A percentile compares a stretch with the other conserved stretches of the same genome.
phyloP scores from a whole-genome alignment of 2,113 vertebrate species.

The Oncorhynchus mykiss region DNA sequence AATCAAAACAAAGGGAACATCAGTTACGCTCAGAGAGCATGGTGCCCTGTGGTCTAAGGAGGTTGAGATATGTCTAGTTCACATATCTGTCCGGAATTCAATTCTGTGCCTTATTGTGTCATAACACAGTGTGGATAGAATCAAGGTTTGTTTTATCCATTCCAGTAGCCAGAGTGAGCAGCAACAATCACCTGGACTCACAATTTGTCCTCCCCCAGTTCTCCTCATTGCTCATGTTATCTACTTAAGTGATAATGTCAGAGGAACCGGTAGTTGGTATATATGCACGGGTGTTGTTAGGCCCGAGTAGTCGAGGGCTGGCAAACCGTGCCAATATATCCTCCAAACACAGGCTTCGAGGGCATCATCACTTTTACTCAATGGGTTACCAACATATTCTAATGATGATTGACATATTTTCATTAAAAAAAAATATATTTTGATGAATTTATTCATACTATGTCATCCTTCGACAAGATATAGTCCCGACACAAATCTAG shows the following conservation, averaged over 20 bases:
- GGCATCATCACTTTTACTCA: too few relatives aligned
- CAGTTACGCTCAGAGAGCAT: not conserved
- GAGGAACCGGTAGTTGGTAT: conserved; percentile 18
- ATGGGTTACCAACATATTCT: too few relatives aligned
- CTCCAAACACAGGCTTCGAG: too few relatives aligned
- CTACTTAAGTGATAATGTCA: not conserved
- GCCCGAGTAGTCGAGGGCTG: too few relatives aligned
- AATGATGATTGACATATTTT: too few relatives aligned
- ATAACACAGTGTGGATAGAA: too few relatives aligned
- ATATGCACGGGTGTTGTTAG: conserved; percentile 28
- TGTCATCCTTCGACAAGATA: too few relatives aligned
- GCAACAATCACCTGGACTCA: conserved; percentile 23
- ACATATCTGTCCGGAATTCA: too few relatives aligned
- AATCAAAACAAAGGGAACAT: conserved; percentile 12
- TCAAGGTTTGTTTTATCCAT: not conserved
- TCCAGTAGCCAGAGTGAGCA: conserved; percentile 41
- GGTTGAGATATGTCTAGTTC: not conserved
- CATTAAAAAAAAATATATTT: too few relatives aligned
- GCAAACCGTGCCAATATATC: too few relatives aligned
- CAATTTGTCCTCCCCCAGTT: conserved; percentile 25
- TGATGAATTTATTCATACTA: too few relatives aligned
- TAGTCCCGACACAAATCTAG: too few relatives aligned
- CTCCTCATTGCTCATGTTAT: conserved; percentile 11
- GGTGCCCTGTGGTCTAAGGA: not conserved
- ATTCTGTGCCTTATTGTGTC: conserved; percentile 1